Evolutionary conservation across 2,888 invertebrate genomes (phyloP), one percentile per base, ranked within the genome.

Genomic region (Choreutis nemorana): DNA sequence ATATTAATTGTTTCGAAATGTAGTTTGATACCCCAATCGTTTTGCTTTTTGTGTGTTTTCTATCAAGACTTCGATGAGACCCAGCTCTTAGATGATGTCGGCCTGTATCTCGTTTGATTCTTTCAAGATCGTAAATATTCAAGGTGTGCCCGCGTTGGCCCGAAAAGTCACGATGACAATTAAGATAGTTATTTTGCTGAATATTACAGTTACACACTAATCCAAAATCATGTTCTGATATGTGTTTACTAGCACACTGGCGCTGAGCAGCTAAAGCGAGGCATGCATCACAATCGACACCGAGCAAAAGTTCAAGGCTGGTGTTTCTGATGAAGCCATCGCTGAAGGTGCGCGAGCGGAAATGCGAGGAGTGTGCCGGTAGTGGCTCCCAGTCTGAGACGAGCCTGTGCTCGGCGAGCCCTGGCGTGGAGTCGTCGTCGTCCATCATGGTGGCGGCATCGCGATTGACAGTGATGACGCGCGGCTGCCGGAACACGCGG

Each of bases 401-500:
- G 15, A 37, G 37, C 10, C 41, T 45, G 13, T 42, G 42, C 25
- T 43, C 48, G 25, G 36, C 43, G 7, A 50, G 41, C 14, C 41
- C 49, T 11, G 28, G 24, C 22, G 14, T 26, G n/a, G 14, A 14
- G 33, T 55, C 52, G 14, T 56, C 66, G 18, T 60, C 68, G 23
- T 75, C 79, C 48, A 78, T 67, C 79, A 79, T 80, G 20, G 80
- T 80, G 36, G 78, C 57, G 7, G 73, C 80, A 45, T 80, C 80
- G 14, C 80, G 66, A 46, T 80, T 80, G 32, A 80, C 80, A 27
- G 67, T 70, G 39, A 80, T 79, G 33, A 80, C 73, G 21, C 78
- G 70, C 16, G 80, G 79, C 41, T 75, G 75, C 26, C 79, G 66
- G 33, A 64, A 61, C 29, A 64, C 62, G 23, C 71, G 58, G 37